These are phyloP conservation scores for Girardia tigrina DNA, from an alignment of 2,888 invertebrate genomes.

Conservation along the genomic window DNA sequence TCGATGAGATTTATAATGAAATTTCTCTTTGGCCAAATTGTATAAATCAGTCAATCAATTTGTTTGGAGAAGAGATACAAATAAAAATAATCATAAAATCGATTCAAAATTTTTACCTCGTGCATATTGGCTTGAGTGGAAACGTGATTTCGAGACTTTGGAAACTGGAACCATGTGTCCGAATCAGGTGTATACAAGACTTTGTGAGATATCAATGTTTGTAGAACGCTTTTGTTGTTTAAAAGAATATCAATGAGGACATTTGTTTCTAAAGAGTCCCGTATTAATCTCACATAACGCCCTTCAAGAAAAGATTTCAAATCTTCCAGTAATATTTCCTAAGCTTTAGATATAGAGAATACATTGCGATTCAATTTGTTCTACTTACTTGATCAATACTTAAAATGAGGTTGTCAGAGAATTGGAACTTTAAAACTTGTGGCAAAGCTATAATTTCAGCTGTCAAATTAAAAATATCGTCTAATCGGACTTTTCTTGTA, in stretches of 20 bases:
- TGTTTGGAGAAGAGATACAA: no score
- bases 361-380: not conserved
- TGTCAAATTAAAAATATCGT: not conserved
- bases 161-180: not conserved
- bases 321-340: not conserved
- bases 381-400: not conserved
- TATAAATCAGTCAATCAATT: no score
- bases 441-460: constrained; percentile 1
- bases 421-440: not conserved
- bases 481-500: not conserved
- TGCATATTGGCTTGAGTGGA: not conserved
- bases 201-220: not conserved
- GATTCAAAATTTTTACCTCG: no score
- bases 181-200: not conserved
- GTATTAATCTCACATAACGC: not conserved
- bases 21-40: not conserved
- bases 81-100: no score
- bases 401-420: not conserved
- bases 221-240: not conserved
- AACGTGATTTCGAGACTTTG: not conserved
- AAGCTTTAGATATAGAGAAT: not conserved
- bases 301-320: constrained; percentile 7
- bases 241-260: not conserved
- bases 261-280: not conserved
- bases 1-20: not conserved